Percentiles rank a stretch among this genome's conserved stretches.
Conservation (phyloP, 35 echinoderm and acorn worm genomes). For the Chiridota heheva region DNA sequence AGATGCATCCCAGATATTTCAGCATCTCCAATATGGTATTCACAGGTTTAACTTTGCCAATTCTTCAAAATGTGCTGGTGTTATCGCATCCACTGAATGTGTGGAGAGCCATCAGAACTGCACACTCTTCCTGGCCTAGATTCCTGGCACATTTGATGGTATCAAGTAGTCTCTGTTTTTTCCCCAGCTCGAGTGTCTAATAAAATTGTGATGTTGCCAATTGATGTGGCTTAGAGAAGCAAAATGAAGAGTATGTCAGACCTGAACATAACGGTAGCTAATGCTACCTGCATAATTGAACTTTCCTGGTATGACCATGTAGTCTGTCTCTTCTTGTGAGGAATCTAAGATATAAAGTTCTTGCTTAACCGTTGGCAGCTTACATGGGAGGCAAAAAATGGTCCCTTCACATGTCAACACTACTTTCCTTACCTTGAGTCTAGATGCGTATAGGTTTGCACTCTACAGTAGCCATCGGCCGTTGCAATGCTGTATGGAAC, state of each 20-base stretch:
- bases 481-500: too few relatives aligned
- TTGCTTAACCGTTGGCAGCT: too few relatives aligned
- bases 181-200: conserved; percentile 39
- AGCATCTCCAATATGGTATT: conserved; percentile 20
- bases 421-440: too few relatives aligned
- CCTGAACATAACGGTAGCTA: neutral
- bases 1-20: conserved; percentile 36
- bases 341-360: too few relatives aligned
- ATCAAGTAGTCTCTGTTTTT: conserved; percentile 22
- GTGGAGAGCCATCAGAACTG: conserved; percentile 36
- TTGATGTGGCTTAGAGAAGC: neutral
- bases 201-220: conserved; percentile 5
- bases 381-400: too few relatives aligned
- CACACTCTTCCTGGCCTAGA: neutral
- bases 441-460: too few relatives aligned
- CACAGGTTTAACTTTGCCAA: conserved; percentile 57
- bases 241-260: conserved; percentile 56
- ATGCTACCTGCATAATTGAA: conserved; percentile 13
- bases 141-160: conserved; percentile 13
- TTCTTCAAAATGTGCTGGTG: conserved; percentile 51
- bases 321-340: conserved; percentile 42
- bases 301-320: conserved; percentile 44
- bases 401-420: too few relatives aligned
- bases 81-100: conserved; percentile 52
- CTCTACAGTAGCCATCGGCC: too few relatives aligned